Percentiles rank a stretch among this genome's conserved stretches.
Conservation (phyloP, 1,140 invertebrate species). For the Zaprionus taronus region DNA sequence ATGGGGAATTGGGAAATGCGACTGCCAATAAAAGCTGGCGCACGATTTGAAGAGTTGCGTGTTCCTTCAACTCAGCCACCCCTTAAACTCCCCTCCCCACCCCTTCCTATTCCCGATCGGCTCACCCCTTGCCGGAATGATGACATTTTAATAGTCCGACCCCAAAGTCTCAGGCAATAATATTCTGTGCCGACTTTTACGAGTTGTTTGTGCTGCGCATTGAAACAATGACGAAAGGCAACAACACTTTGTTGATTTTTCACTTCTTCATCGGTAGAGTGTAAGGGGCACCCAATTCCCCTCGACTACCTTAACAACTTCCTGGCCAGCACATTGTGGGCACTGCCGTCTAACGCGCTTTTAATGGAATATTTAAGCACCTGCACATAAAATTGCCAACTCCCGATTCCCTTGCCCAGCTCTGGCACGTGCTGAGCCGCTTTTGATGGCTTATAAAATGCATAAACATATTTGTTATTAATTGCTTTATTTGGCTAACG, state of each 20-base stretch:
- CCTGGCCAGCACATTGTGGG: conserved; percentile 15
- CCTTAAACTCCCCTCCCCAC: neutral
- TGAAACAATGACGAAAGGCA: conserved; percentile 68
- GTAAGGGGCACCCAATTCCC: neutral
- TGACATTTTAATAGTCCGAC: conserved; percentile 76
- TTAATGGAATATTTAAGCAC: conserved; percentile 64
- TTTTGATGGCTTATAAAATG: conserved; percentile 58
- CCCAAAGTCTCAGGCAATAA: conserved; percentile 65
- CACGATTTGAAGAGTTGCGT: conserved; percentile 53
- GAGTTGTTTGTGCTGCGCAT: conserved; percentile 51
- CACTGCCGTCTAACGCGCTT: conserved; percentile 36
- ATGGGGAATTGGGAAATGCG: conserved; percentile 39
- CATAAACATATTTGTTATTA: conserved; percentile 70
- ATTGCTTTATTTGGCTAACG: conserved; percentile 61
- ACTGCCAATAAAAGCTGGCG: conserved; percentile 65
- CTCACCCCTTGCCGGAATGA: conserved; percentile 36
- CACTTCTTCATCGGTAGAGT: conserved; percentile 4
- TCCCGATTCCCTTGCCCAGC: neutral
- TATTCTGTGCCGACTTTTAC: conserved; percentile 69
- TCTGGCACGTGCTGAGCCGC: conserved; percentile 38
- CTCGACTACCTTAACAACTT: neutral
- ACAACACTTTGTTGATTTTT: conserved; percentile 34
- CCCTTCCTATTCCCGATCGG: conserved; percentile 26
- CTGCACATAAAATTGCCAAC: conserved; percentile 41
- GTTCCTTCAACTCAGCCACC: conserved; percentile 6